Percentiles rank a stretch among this genome's conserved stretches.
Conservation (phyloP, 2,888 invertebrate genomes). For the Cheilosia impressa region DNA sequence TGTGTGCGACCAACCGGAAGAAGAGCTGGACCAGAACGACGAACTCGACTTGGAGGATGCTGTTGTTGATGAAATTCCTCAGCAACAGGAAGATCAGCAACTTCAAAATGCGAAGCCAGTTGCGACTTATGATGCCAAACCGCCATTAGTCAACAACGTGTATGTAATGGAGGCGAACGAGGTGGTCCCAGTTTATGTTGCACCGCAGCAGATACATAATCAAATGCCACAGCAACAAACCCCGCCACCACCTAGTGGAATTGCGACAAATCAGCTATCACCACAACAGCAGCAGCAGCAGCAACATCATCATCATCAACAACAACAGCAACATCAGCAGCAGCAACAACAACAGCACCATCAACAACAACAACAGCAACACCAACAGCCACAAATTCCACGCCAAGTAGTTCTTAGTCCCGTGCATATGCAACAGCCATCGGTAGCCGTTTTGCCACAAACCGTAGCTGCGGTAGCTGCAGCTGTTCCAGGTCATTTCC, state of each 20-base stretch:
- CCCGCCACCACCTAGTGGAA: constrained; percentile 69
- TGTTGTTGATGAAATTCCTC: constrained; percentile 69
- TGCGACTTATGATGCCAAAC: constrained; percentile 69
- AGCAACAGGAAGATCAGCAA: constrained; percentile 77
- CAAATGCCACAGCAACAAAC: constrained; percentile 70
- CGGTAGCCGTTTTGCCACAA: constrained; percentile 76
- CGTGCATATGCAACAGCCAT: constrained; percentile 72
- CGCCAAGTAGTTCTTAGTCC: constrained; percentile 70
- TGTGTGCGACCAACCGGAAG: constrained; percentile 47
- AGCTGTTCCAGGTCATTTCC: constrained; percentile 80
- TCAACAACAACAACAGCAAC: constrained; percentile 66
- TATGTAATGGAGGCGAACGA: constrained; percentile 60
- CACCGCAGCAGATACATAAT: constrained; percentile 58
- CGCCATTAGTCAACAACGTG: constrained; percentile 61
- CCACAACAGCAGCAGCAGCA: constrained; percentile 69
- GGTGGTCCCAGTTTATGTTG: constrained; percentile 36
- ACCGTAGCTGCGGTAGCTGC: constrained; percentile 72
- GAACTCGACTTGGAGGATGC: constrained; percentile 73
- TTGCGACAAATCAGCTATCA: constrained; percentile 36
- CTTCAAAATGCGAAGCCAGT: constrained; percentile 77
- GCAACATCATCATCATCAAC: constrained; percentile 74
- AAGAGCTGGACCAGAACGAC: constrained; percentile 63
- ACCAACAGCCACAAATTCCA: constrained; percentile 61
- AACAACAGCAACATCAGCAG: constrained; percentile 66
- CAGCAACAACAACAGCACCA: constrained; percentile 53